Conservation (phyloP, 2,888 invertebrate genomes). For the Drosophila macrospina region DNA sequence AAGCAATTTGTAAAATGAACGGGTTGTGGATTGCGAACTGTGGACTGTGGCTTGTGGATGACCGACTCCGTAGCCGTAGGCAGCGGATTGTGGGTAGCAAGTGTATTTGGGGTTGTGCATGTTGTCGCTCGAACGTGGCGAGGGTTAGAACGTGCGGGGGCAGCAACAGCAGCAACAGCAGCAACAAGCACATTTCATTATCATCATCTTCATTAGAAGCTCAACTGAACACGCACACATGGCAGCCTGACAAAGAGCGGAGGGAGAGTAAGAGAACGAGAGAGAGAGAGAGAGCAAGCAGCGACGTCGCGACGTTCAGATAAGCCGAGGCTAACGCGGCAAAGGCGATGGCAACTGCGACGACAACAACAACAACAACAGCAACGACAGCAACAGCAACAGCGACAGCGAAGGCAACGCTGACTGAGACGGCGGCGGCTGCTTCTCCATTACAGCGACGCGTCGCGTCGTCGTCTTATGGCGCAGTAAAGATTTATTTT, state of each 20-base stretch:
- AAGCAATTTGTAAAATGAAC: conserved; percentile 63
- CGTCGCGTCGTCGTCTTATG: conserved; percentile 65
- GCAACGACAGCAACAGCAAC: conserved; percentile 2
- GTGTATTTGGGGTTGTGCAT: conserved; percentile 5
- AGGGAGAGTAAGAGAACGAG: conserved; percentile 10
- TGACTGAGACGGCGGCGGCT: conserved; percentile 10
- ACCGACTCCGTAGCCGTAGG: conserved; percentile 26
- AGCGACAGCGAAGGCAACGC: conserved; percentile 1
- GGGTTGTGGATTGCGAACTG: conserved; percentile 48
- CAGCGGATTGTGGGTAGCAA: conserved; percentile 28
- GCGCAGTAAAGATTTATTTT: conserved; percentile 82
- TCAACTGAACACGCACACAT: conserved; percentile 33
- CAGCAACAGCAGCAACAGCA: conserved; percentile 34
- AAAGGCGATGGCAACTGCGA: conserved; percentile 5
- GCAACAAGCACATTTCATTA: conserved; percentile 72
- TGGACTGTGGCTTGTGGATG: conserved; percentile 40
- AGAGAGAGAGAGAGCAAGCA: conserved; percentile 1
- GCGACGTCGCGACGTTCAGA: conserved; percentile 30
- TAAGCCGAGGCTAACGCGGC: conserved; percentile 52
- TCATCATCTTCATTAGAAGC: conserved; percentile 78
- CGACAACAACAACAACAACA: background rate
- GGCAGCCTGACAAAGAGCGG: background rate
- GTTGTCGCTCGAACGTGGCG: background rate
- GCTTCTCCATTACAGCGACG: conserved; percentile 16
- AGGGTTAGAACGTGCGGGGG: conserved; percentile 18